Base-by-base conservation (phyloP, 2,797 vertebrate genomes). In the Halcyon leucocephala region DNA sequence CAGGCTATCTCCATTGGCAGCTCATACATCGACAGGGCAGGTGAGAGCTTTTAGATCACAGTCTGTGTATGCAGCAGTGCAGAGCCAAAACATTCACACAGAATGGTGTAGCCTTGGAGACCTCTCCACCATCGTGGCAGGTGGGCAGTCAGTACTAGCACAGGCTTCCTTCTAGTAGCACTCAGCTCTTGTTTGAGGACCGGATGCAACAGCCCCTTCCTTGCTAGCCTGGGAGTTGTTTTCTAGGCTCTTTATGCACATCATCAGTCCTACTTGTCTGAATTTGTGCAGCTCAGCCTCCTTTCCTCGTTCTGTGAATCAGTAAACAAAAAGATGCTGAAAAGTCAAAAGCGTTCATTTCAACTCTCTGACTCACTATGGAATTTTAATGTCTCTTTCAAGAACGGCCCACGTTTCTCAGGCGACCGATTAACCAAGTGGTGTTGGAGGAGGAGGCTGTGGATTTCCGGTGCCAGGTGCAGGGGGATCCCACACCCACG, bases 341-440 rank as follows among this genome's bases (percentile, higher is more conserved):
- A 62, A 94, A 94, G 70, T 85, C 61, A 31, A 29, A 96, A 83
- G 49, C 14, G 58, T 65, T 85, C 51, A 35, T 89, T 76, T 82
- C 64, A 77, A 48, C 37, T 52, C 88, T 93, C 29, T 60, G 69
- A 86, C 64, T 61, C 74, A 72, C 81, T 33, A 20, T 79, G 52
- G 70, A 76, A 96, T 93, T 86, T 97, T 37, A 67, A 90, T 96
- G 62, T 96, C 84, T 97, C 89, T 95, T 95, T 97, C 94, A 97
- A 99, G 99, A 99, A 97, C 98, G 99, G 76, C 99, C 99, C 69
- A 99, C 99, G 22, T 99, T 99, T 98, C 98, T 99, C 95, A 98
- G 99, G 89, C 98, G 99, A 94, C 99, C 99, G 48, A 99, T 99
- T 96, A 99, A 99, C 98, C 99, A 99, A 97, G 99, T 99, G 97